phyloP scores from a whole-genome alignment of 2,113 vertebrate genomes.

The Corythornis cristatus region DNA sequence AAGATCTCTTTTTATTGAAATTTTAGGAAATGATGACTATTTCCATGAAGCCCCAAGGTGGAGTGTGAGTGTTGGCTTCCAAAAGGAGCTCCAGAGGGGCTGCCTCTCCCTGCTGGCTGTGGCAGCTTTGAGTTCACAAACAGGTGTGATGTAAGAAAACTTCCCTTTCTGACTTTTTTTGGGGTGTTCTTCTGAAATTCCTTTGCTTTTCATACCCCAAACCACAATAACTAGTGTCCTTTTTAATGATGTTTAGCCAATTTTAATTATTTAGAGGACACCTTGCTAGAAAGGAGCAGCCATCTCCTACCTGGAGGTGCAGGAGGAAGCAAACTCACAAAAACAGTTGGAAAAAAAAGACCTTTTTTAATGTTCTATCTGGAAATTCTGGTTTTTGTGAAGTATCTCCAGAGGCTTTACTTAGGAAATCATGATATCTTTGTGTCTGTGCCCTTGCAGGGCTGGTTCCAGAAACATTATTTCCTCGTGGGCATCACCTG shows the following conservation, averaged over 20 bases:
- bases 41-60: not conserved
- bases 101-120: not conserved
- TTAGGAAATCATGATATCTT: not conserved
- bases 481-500: not conserved
- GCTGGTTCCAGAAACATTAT: not conserved
- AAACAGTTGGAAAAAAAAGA: not conserved
- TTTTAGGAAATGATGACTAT: not conserved
- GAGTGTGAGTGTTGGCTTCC: fast-evolving
- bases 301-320: not conserved
- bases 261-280: not conserved
- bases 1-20: not conserved
- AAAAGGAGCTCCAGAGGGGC: not conserved
- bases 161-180: not conserved
- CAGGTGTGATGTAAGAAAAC: not conserved
- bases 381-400: not conserved
- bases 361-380: not conserved
- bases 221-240: not conserved
- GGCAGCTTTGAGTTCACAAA: not conserved
- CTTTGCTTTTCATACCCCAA: not conserved
- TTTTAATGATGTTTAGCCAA: not conserved
- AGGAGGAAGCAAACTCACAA: not conserved
- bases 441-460: not conserved
- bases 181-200: not conserved
- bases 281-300: not conserved
- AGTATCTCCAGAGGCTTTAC: not conserved